Percentiles rank a stretch among this genome's conserved stretches.
Conservation (phyloP, 1,140 invertebrate genomes). For the Neodiprion virginianus region DNA sequence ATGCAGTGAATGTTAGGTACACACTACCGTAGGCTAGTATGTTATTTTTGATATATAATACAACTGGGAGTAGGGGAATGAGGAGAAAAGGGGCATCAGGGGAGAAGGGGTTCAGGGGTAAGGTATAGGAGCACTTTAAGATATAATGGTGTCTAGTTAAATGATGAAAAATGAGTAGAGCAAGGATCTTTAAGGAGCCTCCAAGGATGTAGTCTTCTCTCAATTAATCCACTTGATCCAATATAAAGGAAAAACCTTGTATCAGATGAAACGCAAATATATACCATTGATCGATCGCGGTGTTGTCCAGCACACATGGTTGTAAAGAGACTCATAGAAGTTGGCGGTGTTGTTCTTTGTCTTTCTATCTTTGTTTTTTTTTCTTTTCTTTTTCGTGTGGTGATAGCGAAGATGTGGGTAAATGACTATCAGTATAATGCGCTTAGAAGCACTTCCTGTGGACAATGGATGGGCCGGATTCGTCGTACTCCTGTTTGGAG, state of each 20-base stretch:
- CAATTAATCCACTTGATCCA: not conserved
- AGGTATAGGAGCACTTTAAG: slow-evolving; percentile 29
- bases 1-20: slow-evolving; percentile 25
- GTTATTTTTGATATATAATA: slow-evolving; percentile 44
- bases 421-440: not conserved
- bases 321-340: not conserved
- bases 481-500: slow-evolving; percentile 95
- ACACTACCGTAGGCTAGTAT: slow-evolving; percentile 34
- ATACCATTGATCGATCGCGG: not conserved
- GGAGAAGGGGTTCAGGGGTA: slow-evolving; percentile 13
- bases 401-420: slow-evolving; percentile 3
- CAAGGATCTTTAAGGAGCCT: not conserved
- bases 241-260: not conserved
- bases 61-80: slow-evolving; percentile 29
- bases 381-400: not conserved
- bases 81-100: slow-evolving; percentile 21
- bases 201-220: not conserved
- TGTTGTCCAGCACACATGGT: not conserved
- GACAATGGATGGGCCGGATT: slow-evolving; percentile 92
- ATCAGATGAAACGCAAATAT: not conserved
- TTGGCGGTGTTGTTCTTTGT: not conserved
- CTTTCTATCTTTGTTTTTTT: not conserved
- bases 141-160: slow-evolving; percentile 39
- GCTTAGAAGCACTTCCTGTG: slow-evolving; percentile 96
- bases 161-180: slow-evolving; percentile 36